Base-by-base conservation (phyloP, 2,888 invertebrate species). In the Lucinisca nassula region DNA sequence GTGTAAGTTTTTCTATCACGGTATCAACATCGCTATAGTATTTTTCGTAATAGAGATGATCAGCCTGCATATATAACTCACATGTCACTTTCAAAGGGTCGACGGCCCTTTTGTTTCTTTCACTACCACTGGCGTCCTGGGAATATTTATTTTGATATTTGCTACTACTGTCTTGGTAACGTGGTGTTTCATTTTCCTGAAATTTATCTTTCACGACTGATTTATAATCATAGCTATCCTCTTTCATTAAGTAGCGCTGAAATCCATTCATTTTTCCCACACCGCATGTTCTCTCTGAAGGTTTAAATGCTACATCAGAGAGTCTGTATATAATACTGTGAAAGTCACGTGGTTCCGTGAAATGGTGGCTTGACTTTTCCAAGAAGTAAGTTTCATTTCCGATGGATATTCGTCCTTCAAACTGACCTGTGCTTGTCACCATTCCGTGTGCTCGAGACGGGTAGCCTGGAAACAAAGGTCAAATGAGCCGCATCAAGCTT, bases 321-420 rank as follows among this genome's bases (percentile, higher is more conserved):
- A 98, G 98, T 95, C 98, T 98, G 97, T 99, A 99, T 96, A 99
- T 99, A 95, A 99, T 98, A 89, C 99, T 99, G 97, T 99, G 98
- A 94, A 98, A 98, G 94, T 97, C 97, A 95, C 97, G 97, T 92
- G 97, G 97, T 81, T 96, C 96, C 24, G 77, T 61, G 97, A 99
- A 98, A 97, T 99, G 99, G 96, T 98, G 98, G 95, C 98, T 97
- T 92, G 99, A 98, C 97, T 98, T 98, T 97, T 99, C 99, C 94
- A 99, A 98, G 97, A 98, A 99, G 97, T 97, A 99, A 84, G 98
- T 97, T 12, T 93, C 92, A 95, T 96, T 97, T 98, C 38, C 32
- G 0, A 95, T 77, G 10, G 76, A 40, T 1, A 99, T 98, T 81
- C 98, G 98, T 79, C 99, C 99, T 96, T 99, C 99, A 96, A 99